Conservation (phyloP, 2,888 invertebrate species). For the Drosophila seclusa region DNA sequence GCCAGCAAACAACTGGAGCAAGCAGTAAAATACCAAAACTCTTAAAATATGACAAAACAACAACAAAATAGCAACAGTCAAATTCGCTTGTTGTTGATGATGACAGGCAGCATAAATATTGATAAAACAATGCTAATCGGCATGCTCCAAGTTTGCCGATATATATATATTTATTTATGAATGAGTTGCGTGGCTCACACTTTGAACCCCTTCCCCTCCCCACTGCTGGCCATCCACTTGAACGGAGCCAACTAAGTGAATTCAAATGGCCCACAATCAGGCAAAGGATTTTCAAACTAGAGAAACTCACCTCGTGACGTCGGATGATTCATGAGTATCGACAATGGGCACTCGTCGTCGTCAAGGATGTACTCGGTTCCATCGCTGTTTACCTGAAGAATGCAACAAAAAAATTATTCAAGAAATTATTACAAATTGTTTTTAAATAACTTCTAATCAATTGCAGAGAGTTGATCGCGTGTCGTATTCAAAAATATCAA, state of each 20-base stretch:
- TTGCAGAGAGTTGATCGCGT: not conserved
- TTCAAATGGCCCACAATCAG: constrained; percentile 62
- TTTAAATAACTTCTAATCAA: not conserved
- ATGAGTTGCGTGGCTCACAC: constrained; percentile 46
- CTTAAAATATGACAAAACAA: constrained; percentile 33
- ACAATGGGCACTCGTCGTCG: constrained; percentile 98
- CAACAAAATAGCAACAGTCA: constrained; percentile 55
- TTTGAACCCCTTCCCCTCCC: not conserved
- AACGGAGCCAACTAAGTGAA: constrained; percentile 63
- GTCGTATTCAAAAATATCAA: not conserved
- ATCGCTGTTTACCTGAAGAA: constrained; percentile 87
- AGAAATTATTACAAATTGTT: not conserved
- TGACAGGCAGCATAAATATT: constrained; percentile 78
- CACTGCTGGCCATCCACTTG: not conserved
- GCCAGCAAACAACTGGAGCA: constrained; percentile 59
- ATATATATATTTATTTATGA: constrained; percentile 47
- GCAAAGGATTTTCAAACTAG: constrained; percentile 19
- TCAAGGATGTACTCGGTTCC: constrained; percentile 96
- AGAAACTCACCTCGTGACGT: constrained; percentile 91
- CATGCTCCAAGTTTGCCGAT: constrained; percentile 58
- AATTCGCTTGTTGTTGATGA: constrained; percentile 29
- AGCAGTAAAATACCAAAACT: constrained; percentile 23
- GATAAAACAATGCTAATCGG: constrained; percentile 82
- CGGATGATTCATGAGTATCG: constrained; percentile 96
- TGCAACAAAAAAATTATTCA: not conserved